A percentile compares a stretch with the other conserved stretches of the same genome.
These are phyloP conservation scores for Petroica traversi DNA, from an alignment of 2,113 vertebrate genomes.

Conservation along the genomic window DNA sequence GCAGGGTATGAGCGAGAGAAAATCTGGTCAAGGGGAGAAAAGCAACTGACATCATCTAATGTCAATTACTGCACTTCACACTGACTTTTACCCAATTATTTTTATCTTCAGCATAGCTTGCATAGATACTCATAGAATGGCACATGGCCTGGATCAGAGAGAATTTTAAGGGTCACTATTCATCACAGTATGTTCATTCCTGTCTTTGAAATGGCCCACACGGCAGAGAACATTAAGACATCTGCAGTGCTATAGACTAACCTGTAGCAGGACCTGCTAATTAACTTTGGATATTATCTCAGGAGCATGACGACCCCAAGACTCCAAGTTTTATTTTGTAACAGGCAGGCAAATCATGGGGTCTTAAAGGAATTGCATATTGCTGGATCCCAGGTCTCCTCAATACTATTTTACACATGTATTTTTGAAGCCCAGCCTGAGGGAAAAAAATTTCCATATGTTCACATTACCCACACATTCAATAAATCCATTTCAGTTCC, in stretches of 20 bases:
- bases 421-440: neutral
- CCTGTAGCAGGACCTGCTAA: neutral
- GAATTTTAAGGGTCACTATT: neutral
- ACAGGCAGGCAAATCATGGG: neutral
- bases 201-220: neutral
- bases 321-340: neutral
- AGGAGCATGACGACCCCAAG: neutral
- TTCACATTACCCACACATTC: neutral
- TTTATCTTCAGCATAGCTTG: neutral
- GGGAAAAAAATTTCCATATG: accelerated
- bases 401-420: neutral
- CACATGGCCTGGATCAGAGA: neutral
- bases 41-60: neutral
- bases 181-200: neutral
- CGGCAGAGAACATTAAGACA: neutral
- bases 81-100: constrained; percentile 46
- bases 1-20: neutral
- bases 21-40: neutral
- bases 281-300: neutral
- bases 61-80: neutral
- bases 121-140: neutral
- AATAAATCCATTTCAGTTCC: neutral
- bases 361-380: neutral
- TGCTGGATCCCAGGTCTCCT: neutral
- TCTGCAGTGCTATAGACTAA: neutral